Evolutionary conservation across 2,888 invertebrate species (phyloP).

Genomic region (Acleris cristana): DNA sequence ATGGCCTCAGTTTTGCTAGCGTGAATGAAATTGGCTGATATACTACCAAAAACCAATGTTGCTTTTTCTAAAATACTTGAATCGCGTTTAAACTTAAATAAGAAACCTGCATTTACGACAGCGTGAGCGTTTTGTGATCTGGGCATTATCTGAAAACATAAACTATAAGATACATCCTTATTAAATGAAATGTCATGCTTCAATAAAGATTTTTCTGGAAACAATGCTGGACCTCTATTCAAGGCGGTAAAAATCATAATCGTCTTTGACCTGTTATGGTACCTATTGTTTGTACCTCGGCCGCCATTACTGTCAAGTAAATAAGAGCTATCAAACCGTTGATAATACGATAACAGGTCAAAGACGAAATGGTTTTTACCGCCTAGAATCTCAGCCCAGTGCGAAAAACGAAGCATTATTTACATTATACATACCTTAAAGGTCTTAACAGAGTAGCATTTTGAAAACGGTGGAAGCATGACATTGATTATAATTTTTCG

Average conservation of each 20-base stretch:
- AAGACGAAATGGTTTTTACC: too few relatives aligned
- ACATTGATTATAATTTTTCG: conserved; percentile 81
- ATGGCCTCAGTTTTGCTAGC: conserved; percentile 80
- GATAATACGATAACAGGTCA: too few relatives aligned
- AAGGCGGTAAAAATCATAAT: too few relatives aligned
- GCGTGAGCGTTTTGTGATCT: conserved; percentile 89
- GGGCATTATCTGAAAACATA: conserved; percentile 86
- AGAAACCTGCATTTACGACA: conserved; percentile 88
- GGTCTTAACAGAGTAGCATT: conserved; percentile 78
- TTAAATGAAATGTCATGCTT: neutral
- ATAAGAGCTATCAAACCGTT: too few relatives aligned
- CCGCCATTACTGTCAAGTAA: too few relatives aligned
- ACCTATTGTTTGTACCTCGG: too few relatives aligned
- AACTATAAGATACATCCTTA: neutral
- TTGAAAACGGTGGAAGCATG: conserved; percentile 76
- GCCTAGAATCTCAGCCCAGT: too few relatives aligned
- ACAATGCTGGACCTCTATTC: too few relatives aligned
- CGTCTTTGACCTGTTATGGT: too few relatives aligned
- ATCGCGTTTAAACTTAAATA: conserved; percentile 63
- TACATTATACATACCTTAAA: conserved; percentile 88
- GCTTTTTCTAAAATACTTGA: conserved; percentile 57
- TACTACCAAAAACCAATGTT: conserved; percentile 83
- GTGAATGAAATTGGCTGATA: conserved; percentile 68
- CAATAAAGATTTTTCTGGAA: too few relatives aligned
- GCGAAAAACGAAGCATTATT: too few relatives aligned